Evolutionary conservation across 2,888 invertebrate species (phyloP), one percentile per base, ranked within the genome.

Genomic region (Unio delphinus): DNA sequence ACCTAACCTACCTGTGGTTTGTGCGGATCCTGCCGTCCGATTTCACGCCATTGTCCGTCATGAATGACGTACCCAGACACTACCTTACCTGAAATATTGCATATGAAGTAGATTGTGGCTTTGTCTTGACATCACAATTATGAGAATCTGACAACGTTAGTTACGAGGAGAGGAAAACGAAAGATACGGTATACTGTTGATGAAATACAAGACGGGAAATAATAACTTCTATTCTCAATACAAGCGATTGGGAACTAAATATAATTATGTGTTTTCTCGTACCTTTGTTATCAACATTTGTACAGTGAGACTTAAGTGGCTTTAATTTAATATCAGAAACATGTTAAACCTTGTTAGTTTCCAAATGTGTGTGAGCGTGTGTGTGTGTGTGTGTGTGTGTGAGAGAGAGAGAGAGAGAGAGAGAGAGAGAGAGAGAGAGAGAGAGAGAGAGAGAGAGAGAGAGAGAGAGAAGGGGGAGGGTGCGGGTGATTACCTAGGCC

Each of bases 401-500:
- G 20, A 28, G 26, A 28, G 61, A 61, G 26, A 20, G 26, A 23
- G 28, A 23, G 28, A n/a, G 26, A 20, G 26, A n/a, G 61, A 61
- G 28, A 61, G n/a, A 28, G 28, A 61, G 61, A n/a, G 28, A 61
- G 18, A 23, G 55, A 30, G 34, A 34, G 34, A 34, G 34, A 34
- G 34, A 34, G 34, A 34, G 34, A 23, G 45, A 62, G 26, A 59
- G n/a, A 34, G 45, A 23, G 45, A 45, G 45, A 45, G 45, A 45
- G 45, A 45, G 45, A 45, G 45, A 45, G 11, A 0, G 45, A 1
- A 8, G 11, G 2, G 11, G 0, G 11, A 30, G 30, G 5, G 30
- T 4, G 30, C 3, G 45, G 3, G 45, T 15, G 55, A 71, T 79
- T 78, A 89, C 89, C 90, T 17, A 98, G 92, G 34, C 93, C 92